A percentile compares a stretch with the other conserved stretches of the same genome.
Evolutionary conservation across 2,888 invertebrate genomes (phyloP).

Genomic region (Volucella inflata): DNA sequence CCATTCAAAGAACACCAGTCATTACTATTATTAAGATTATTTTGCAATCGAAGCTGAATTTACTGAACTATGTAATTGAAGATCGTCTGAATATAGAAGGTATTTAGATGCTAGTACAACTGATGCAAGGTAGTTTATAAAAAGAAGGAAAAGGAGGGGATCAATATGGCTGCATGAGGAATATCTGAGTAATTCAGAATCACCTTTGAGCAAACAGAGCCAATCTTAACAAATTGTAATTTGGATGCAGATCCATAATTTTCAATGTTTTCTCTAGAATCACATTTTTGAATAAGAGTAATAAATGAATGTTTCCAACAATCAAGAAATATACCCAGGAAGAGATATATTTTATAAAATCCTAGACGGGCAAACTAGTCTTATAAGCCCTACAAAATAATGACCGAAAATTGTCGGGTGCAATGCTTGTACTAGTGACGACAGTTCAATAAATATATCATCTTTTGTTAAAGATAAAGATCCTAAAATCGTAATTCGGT

Average conservation of each 20-base stretch:
- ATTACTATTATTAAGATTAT: too few species aligned
- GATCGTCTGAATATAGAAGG: background rate
- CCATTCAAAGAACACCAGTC: too few species aligned
- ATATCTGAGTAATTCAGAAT: background rate
- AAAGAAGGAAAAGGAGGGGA: background rate
- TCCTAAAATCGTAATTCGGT: background rate
- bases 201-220: background rate
- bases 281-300: slow-evolving; percentile 16
- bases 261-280: background rate
- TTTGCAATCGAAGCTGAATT: background rate
- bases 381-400: background rate
- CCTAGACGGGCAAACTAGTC: background rate
- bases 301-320: slow-evolving; percentile 5
- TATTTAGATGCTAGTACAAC: too few species aligned
- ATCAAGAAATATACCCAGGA: background rate
- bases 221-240: slow-evolving; percentile 3
- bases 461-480: slow-evolving; percentile 19
- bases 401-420: background rate
- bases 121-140: background rate
- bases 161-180: background rate
- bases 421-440: background rate
- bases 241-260: slow-evolving; percentile 13
- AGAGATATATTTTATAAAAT: slow-evolving; percentile 6
- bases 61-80: background rate
- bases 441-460: background rate